phyloP scores from a whole-genome alignment of 2,888 invertebrate genomes.

The Calliscelio sp. region DNA sequence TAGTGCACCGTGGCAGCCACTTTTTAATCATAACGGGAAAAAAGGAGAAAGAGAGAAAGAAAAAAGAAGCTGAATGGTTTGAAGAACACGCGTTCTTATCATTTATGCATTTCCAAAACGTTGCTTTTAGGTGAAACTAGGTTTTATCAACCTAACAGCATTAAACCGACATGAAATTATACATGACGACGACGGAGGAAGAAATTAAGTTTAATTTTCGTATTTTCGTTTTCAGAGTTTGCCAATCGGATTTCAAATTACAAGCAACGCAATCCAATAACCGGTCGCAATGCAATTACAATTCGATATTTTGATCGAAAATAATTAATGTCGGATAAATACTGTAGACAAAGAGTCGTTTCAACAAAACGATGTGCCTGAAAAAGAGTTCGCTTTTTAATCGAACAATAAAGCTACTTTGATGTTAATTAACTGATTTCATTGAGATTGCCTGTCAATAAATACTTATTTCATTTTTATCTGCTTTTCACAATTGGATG shows the following conservation, averaged over 20 bases:
- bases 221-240: not conserved
- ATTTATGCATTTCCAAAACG: conserved; percentile 44
- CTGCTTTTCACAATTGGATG: too few relatives aligned
- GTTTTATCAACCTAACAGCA: conserved; percentile 19
- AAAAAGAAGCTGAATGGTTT: conserved; percentile 12
- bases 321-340: not conserved
- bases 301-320: not conserved
- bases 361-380: not conserved
- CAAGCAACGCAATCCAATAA: too few relatives aligned
- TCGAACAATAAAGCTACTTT: too few relatives aligned
- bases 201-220: conserved; percentile 17
- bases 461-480: too few relatives aligned
- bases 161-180: conserved; percentile 26
- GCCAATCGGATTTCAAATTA: conserved; percentile 1
- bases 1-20: conserved; percentile 28
- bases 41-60: too few relatives aligned
- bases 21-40: conserved; percentile 40
- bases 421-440: too few relatives aligned
- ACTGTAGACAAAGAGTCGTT: not conserved
- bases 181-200: not conserved
- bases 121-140: conserved; percentile 24
- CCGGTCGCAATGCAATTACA: not conserved
- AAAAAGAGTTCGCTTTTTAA: too few relatives aligned
- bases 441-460: too few relatives aligned
- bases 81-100: conserved; percentile 36